Evolutionary conservation across 2,888 invertebrate genomes (phyloP), one percentile per base, ranked within the genome.

Genomic region (Pammene fasciana): DNA sequence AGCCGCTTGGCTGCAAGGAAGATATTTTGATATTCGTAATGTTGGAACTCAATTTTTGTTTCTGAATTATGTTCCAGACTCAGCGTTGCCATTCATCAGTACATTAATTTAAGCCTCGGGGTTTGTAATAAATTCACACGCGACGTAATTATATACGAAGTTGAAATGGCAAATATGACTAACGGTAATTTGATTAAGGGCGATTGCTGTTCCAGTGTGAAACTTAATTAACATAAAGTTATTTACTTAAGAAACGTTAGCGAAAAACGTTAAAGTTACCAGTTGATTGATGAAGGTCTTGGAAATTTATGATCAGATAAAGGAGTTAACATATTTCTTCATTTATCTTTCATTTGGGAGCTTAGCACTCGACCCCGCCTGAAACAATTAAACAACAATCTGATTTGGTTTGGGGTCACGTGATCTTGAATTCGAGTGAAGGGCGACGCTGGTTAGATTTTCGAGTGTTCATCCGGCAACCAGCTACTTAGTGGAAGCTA

Each of bases 21-120:
- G n/a, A n/a, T 8, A n/a, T 7, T 14, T n/a, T 54, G n/a, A n/a
- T 34, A 54, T 54, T 54, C n/a, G n/a, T n/a, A 34, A 50, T 13
- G 26, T 54, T 34, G 8, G n/a, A 8, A 18, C 10, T 16, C 18
- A 50, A 9, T 50, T 50, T 54, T 34, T 5, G 54, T 34, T 54
- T 54, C 34, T 9, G 34, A 54, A 34, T 54, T 34, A 50, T 18
- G 50, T 8, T 7, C 0, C 36, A 16, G 77, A 80, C 78, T 76
- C 76, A 81, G 77, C 72, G 78, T 75, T 77, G 74, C 73, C 76
- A 77, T 82, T 78, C 78, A 79, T 80, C 75, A 79, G 75, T 73
- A 65, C 74, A 73, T 74, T 76, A 75, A 76, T 75, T 73, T 72
- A 74, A 70, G 48, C 66, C 59, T 62, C 46, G 34, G 59, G 54